Base-by-base conservation (phyloP, 2,113 vertebrate genomes). In the Andinoacara biseriatus region DNA sequence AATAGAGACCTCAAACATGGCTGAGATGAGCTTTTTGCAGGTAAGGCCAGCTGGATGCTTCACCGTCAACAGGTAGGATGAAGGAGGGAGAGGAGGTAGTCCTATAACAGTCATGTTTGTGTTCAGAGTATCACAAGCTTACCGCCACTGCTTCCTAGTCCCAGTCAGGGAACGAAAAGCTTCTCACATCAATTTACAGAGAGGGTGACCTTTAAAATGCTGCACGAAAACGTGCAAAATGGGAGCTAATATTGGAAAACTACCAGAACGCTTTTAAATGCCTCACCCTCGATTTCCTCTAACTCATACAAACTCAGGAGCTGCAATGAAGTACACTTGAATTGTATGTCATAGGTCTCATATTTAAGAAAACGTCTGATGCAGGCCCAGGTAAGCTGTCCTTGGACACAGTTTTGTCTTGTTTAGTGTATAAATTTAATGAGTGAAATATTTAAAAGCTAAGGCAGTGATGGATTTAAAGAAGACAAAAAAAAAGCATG, bases 81-180 rank as follows among this genome's bases (percentile, higher is more conserved):
- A 63, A 67, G 74, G 74, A 81, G 85, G 79, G 61, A 87, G 89
- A 90, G 92, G 91, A 92, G 87, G 90, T 90, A 91, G 91, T 93
- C 91, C 88, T 61, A 69, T 87, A 93, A 93, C 90, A 90, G 92
- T 94, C 89, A 69, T 86, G 82, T 85, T 78, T 83, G 81, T 78
- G 82, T 60, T 83, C 58, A 52, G 72, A 83, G 72, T 78, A 61
- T 49, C 17, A 58, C 18, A 2, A 58, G 56, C 63, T 81, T 29
- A 20, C 79, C 26, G 29, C 26, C 3, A 11, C 24, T 62, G 29
- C 46, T 52, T 49, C 58, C 43, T 40, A 49, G 40, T 33, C 20
- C 59, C 43, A 38, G 56, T 24, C 38, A 9, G 54, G 13, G 63
- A 57, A 18, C 33, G 24, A n/a, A 35, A 81, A 26, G 24, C 24